These are phyloP conservation scores for Hecatera dysodea DNA, from an alignment of 2,888 invertebrate genomes.

Conservation along the genomic window DNA sequence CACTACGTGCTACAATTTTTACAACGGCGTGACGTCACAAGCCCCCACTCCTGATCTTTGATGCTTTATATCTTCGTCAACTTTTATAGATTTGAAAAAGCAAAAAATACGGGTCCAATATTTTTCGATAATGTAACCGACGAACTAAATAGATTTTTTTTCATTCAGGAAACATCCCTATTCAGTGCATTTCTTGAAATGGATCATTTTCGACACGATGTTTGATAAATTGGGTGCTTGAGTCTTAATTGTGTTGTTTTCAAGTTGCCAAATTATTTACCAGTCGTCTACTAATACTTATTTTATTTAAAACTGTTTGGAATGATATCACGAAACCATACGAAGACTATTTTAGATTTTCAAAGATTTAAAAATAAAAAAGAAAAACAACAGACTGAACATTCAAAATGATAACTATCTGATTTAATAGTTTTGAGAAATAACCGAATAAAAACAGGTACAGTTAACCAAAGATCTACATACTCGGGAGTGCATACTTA, in stretches of 20 bases:
- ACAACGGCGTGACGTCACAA: too few relatives aligned
- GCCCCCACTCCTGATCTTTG: too few relatives aligned
- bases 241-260: not conserved
- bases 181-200: not conserved
- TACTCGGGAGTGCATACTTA: not conserved
- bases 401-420: constrained; percentile 11
- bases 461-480: constrained; percentile 3
- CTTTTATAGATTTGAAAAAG: too few relatives aligned
- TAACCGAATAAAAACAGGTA: not conserved
- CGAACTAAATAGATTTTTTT: too few relatives aligned
- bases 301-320: constrained; percentile 31
- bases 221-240: too few relatives aligned
- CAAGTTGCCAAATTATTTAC: not conserved
- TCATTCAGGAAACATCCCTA: too few relatives aligned
- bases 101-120: too few relatives aligned
- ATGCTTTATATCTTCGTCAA: too few relatives aligned
- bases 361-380: constrained; percentile 16
- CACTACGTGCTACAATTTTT: too few relatives aligned
- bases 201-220: not conserved
- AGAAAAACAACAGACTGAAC: not conserved
- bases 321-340: constrained; percentile 45
- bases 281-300: not conserved
- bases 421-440: constrained; percentile 8
- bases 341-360: constrained; percentile 13
- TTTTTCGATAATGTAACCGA: too few relatives aligned